phyloP scores from a whole-genome alignment of 2,797 vertebrate species.

The Pipistrellus kuhlii region DNA sequence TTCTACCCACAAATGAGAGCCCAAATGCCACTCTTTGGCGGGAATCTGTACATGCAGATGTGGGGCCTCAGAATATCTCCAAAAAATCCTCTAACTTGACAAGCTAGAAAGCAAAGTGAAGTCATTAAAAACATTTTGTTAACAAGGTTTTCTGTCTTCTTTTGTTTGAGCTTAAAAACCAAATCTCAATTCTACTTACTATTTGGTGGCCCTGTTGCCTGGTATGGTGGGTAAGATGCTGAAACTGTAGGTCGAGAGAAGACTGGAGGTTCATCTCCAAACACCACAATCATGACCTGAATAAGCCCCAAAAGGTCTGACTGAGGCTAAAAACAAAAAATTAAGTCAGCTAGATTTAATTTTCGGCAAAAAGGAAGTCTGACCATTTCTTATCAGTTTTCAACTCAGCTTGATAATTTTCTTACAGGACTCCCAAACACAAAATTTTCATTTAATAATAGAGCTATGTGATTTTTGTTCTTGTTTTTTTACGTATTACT shows the following conservation, averaged over 20 bases:
- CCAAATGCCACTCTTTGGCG: slow-evolving; percentile 74
- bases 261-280: slow-evolving; percentile 98
- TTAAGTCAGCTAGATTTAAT: slow-evolving; percentile 34
- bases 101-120: slow-evolving; percentile 76
- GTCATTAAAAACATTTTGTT: slow-evolving; percentile 58
- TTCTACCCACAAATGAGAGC: slow-evolving; percentile 81
- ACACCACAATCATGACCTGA: slow-evolving; percentile 99
- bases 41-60: slow-evolving; percentile 76
- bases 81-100: slow-evolving; percentile 72
- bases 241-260: slow-evolving; percentile 94
- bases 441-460: slow-evolving; percentile 39
- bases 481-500: slow-evolving; percentile 8
- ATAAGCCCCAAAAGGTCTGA: slow-evolving; percentile 98
- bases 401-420: background rate
- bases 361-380: background rate
- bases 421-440: background rate
- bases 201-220: slow-evolving; percentile 96
- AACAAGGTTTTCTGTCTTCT: slow-evolving; percentile 16
- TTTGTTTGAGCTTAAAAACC: slow-evolving; percentile 46
- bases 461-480: slow-evolving; percentile 49
- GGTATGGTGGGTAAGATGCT: slow-evolving; percentile 93
- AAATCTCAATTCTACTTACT: slow-evolving; percentile 88
- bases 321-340: slow-evolving; percentile 91
- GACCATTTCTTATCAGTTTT: background rate
- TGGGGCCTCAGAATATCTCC: slow-evolving; percentile 72